Percentiles rank a stretch among this genome's conserved stretches.
phyloP scores from a whole-genome alignment of 92 coral and sea anemone species.

The Metridium senile region DNA sequence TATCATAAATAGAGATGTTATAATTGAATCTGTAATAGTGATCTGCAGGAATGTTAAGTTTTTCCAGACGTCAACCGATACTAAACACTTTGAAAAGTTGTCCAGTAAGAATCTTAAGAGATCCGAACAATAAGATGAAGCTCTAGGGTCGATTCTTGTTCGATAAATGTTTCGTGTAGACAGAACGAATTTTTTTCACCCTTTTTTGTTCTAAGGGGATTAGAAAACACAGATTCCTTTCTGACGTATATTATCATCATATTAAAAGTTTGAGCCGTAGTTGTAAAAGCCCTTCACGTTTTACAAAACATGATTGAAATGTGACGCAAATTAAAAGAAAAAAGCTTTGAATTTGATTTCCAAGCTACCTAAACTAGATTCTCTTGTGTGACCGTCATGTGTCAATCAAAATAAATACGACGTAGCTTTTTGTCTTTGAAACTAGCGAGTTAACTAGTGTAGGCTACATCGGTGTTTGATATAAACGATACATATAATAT shows the following conservation, averaged over 20 bases:
- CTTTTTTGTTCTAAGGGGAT: neutral
- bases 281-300: neutral
- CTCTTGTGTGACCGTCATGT: no score
- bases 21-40: neutral
- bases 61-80: slow-evolving; percentile 2
- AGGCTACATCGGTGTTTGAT: no score
- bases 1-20: slow-evolving; percentile 1
- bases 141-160: neutral
- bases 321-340: neutral
- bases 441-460: no score
- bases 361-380: neutral
- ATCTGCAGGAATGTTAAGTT: slow-evolving; percentile 5
- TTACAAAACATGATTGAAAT: neutral
- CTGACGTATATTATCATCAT: neutral
- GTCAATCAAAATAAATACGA: neutral
- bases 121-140: neutral
- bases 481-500: no score
- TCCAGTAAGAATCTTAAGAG: neutral
- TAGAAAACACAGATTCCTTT: neutral
- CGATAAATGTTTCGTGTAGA: neutral
- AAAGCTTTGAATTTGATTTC: neutral
- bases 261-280: neutral
- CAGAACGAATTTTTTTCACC: neutral
- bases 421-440: neutral
- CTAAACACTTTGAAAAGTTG: neutral